phyloP scores from a whole-genome alignment of 2,113 vertebrate species.

The Chaetodon trifascialis region DNA sequence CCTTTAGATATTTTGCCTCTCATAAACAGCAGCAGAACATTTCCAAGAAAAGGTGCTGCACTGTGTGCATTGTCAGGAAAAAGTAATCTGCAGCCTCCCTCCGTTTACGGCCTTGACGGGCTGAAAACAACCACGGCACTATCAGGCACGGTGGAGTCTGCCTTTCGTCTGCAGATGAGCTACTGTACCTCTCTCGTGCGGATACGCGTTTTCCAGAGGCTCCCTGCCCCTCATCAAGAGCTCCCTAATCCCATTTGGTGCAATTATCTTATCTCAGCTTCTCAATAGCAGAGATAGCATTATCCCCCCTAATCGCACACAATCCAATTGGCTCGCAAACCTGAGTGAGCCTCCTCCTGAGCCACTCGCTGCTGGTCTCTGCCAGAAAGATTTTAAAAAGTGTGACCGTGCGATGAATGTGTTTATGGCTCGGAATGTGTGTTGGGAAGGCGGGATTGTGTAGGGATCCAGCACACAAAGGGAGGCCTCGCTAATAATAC shows the following conservation, averaged over 20 bases:
- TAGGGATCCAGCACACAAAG: slow-evolving; percentile 50
- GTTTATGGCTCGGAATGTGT: slow-evolving; percentile 57
- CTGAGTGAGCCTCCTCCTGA: slow-evolving; percentile 60
- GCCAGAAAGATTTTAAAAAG: slow-evolving; percentile 57
- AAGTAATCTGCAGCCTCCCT: slow-evolving; percentile 12
- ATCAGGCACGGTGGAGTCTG: slow-evolving; percentile 68
- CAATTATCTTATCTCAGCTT: slow-evolving; percentile 84
- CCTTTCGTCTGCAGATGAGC: slow-evolving; percentile 61
- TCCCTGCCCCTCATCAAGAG: slow-evolving; percentile 70
- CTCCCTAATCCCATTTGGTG: slow-evolving; percentile 81
- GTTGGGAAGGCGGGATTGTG: slow-evolving; percentile 28
- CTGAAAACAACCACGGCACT: slow-evolving; percentile 50
- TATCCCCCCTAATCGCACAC: slow-evolving; percentile 78
- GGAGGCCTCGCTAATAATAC: slow-evolving; percentile 45
- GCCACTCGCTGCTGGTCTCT: slow-evolving; percentile 35
- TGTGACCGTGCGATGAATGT: slow-evolving; percentile 43
- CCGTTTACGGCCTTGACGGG: slow-evolving; percentile 7
- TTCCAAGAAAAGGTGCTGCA: slow-evolving; percentile 8
- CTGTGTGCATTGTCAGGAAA: slow-evolving; percentile 17
- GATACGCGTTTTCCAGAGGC: slow-evolving; percentile 60
- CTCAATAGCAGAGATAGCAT: slow-evolving; percentile 78
- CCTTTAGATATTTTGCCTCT: slow-evolving; percentile 37
- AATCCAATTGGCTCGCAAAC: slow-evolving; percentile 75
- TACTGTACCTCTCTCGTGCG: slow-evolving; percentile 63
- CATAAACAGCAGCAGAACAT: slow-evolving; percentile 36